Evolutionary conservation across 2,888 invertebrate species (phyloP), one percentile per base, ranked within the genome.

Genomic region (Erebia ligea): DNA sequence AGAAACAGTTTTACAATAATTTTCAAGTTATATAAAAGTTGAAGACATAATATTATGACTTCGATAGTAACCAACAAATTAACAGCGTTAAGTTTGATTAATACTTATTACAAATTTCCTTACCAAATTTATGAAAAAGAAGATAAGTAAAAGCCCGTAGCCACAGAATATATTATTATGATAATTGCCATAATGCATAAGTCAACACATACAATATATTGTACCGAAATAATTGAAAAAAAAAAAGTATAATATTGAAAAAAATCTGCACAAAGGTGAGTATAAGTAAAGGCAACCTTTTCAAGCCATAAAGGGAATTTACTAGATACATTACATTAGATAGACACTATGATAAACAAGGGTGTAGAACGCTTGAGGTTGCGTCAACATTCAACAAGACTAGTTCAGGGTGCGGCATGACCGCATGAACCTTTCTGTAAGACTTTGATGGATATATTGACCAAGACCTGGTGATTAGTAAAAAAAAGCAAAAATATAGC

Each of bases 311-410:
- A 77, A 74, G 69, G 72, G 71, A 78, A 76, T 73, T 75, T 78
- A 77, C 79, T 84, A 1, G 9, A 52, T 52, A 9, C 17, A n/a
- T 52, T 17, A 83, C 70, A 81, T 87, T 82, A 79, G 81, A 86
- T 84, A 85, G 83, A 87, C 72, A 84, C 83, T 79, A 79, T 81
- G 85, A 88, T 88, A 90, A 90, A 91, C 89, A 88, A 87, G 86
- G 91, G 91, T 86, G 87, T 84, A 87, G 88, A 84, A 79, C 77
- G 82, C 78, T 81, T 82, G 80, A 81, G 79, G 79, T 85, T 85
- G 82, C 85, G 90, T 89, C 90, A 90, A 66, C 57, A 74, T 85
- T 89, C 90, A 90, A 57, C 48, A 70, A 85, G 84, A 84, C 85
- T 86, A 82, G 82, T 81, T 81, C 82, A 76, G 84, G 90, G 90